These are phyloP conservation scores for Pterostichus niger DNA, from an alignment of 2,888 invertebrate species.

Conservation along the genomic window DNA sequence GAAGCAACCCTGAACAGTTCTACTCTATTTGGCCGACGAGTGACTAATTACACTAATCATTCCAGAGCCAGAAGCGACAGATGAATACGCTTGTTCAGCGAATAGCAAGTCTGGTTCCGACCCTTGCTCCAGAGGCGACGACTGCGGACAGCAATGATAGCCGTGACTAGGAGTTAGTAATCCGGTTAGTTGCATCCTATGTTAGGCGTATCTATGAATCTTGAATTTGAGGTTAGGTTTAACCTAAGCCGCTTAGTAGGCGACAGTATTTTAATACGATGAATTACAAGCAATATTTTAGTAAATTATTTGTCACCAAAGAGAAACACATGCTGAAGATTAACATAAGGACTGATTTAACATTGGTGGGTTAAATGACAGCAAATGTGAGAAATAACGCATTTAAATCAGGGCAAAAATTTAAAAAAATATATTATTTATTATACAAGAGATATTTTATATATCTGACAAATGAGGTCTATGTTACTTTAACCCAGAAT, in stretches of 20 bases:
- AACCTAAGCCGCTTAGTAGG: constrained; percentile 35
- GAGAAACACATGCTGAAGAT: background rate
- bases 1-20: background rate
- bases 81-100: constrained; percentile 29
- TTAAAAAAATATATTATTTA: too few relatives aligned
- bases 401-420: too few relatives aligned
- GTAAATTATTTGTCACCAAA: constrained; percentile 27
- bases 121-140: background rate
- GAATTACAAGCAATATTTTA: constrained; percentile 41
- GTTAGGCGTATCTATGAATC: constrained; percentile 23
- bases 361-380: too few relatives aligned
- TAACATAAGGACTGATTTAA: background rate
- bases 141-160: background rate
- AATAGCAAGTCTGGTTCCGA: background rate
- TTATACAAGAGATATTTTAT: too few relatives aligned
- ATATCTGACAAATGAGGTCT: too few relatives aligned
- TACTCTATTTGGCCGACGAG: constrained; percentile 1
- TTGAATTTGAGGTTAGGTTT: constrained; percentile 39
- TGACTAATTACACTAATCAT: constrained; percentile 52
- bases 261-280: constrained; percentile 27
- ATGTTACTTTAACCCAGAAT: too few relatives aligned
- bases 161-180: constrained; percentile 18
- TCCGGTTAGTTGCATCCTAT: constrained; percentile 8
- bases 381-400: too few relatives aligned
- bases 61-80: constrained; percentile 19